Conservation (phyloP, 2,888 invertebrate species). For the Archips xylosteana region DNA sequence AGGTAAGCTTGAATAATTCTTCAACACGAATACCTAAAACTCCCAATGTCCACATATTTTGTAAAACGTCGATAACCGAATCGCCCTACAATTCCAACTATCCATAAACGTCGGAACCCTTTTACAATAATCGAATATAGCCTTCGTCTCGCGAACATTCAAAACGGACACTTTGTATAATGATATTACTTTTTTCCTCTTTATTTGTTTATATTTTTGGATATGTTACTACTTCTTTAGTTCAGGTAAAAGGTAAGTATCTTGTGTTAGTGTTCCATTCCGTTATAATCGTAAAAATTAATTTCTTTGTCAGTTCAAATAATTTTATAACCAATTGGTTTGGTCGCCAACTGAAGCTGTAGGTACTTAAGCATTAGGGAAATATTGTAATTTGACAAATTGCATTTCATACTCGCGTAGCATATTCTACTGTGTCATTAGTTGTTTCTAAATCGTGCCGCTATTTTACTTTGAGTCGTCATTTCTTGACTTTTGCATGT, state of each 20-base stretch:
- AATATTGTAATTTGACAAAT: no score
- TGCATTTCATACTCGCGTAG: no score
- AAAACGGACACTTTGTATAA: constrained; percentile 66
- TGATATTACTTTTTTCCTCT: constrained; percentile 60
- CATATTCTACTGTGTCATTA: no score
- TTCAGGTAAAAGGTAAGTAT: constrained; percentile 7
- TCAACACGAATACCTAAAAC: constrained; percentile 30
- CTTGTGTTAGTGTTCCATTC: neutral
- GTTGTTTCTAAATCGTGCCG: no score
- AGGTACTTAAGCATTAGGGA: neutral
- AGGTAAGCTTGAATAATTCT: constrained; percentile 19
- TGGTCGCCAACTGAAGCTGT: neutral
- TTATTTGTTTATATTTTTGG: constrained; percentile 32
- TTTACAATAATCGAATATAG: constrained; percentile 76
- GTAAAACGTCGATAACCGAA: constrained; percentile 43
- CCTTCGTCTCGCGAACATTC: constrained; percentile 69
- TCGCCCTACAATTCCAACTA: constrained; percentile 65
- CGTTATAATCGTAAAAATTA: neutral
- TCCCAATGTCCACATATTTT: constrained; percentile 32
- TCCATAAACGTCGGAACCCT: constrained; percentile 72
- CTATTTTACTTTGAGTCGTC: no score
- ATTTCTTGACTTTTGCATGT: no score
- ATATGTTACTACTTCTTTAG: constrained; percentile 1
- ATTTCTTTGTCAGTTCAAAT: neutral
- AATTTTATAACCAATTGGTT: no score